A percentile compares a stretch with the other conserved stretches of the same genome.
phyloP scores from a whole-genome alignment of 2,113 vertebrate genomes.

The Cyphomyrus discorhynchus region DNA sequence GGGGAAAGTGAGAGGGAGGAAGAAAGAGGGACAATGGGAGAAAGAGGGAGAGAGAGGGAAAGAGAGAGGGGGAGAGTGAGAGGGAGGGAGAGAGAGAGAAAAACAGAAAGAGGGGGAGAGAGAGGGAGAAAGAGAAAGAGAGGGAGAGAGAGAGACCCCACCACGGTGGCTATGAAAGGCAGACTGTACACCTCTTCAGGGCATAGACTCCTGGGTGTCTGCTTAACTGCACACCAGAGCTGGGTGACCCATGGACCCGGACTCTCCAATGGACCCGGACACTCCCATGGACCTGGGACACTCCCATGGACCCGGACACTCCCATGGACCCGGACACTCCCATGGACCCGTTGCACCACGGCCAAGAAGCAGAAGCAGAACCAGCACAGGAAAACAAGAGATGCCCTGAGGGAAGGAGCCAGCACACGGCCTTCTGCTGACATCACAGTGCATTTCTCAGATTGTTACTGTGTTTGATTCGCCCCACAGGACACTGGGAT shows the following conservation, averaged over 20 bases:
- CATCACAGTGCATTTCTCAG: conserved; percentile 9
- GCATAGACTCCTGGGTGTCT: neutral
- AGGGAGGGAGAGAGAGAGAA: conserved; percentile 1
- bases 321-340: neutral
- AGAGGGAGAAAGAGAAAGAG: neutral
- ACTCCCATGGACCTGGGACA: conserved; percentile 5
- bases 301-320: too few relatives aligned
- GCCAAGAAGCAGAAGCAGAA: neutral
- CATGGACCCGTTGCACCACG: conserved; percentile 4
- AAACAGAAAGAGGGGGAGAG: neutral
- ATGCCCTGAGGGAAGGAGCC: neutral
- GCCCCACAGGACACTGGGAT: conserved; percentile 5
- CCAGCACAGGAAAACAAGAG: neutral
- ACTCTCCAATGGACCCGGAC: conserved; percentile 10
- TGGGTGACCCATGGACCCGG: conserved; percentile 26
- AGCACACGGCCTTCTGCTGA: neutral
- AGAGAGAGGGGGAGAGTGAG: neutral
- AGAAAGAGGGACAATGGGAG: neutral
- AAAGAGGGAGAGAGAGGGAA: neutral
- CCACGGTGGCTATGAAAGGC: neutral
- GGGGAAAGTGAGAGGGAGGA: neutral
- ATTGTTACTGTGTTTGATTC: conserved; percentile 22
- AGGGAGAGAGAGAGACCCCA: neutral
- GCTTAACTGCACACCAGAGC: neutral
- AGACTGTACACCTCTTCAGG: conserved; percentile 6